phyloP scores from a whole-genome alignment of 2,888 invertebrate genomes.

The Ctenicera cuprea region DNA sequence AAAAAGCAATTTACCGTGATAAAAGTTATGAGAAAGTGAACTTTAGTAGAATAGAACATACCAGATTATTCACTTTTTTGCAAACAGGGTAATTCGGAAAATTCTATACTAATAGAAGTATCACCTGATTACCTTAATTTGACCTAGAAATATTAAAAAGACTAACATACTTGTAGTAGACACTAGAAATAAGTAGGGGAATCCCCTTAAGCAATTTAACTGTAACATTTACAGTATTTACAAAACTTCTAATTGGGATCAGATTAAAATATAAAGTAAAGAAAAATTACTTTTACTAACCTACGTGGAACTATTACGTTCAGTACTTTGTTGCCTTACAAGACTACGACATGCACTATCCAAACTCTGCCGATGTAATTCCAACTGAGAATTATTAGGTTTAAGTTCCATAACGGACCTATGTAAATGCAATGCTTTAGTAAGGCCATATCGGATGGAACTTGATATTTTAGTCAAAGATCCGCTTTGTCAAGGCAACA shows the following conservation, averaged over 20 bases:
- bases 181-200: too few relatives aligned
- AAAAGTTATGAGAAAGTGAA: too few relatives aligned
- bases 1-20: too few relatives aligned
- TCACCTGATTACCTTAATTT: too few relatives aligned
- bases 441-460: conserved; percentile 66
- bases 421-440: conserved; percentile 67
- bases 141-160: too few relatives aligned
- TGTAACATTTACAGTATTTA: too few relatives aligned
- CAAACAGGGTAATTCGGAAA: too few relatives aligned
- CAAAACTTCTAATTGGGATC: neutral
- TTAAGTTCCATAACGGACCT: conserved; percentile 62
- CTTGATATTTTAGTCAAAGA: conserved; percentile 68
- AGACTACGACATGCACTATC: conserved; percentile 63
- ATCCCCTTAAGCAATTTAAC: too few relatives aligned
- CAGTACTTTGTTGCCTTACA: conserved; percentile 62
- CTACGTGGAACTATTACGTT: conserved; percentile 68
- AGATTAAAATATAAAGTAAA: neutral
- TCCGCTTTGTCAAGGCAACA: conserved; percentile 79
- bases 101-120: too few relatives aligned
- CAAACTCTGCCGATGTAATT: conserved; percentile 66
- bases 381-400: conserved; percentile 57
- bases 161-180: too few relatives aligned
- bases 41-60: too few relatives aligned
- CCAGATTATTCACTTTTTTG: too few relatives aligned
- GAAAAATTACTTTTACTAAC: conserved; percentile 4